Percentiles rank a stretch among this genome's conserved stretches.
phyloP scores from a whole-genome alignment of 2,888 invertebrate species.

The Melanophora roralis region DNA sequence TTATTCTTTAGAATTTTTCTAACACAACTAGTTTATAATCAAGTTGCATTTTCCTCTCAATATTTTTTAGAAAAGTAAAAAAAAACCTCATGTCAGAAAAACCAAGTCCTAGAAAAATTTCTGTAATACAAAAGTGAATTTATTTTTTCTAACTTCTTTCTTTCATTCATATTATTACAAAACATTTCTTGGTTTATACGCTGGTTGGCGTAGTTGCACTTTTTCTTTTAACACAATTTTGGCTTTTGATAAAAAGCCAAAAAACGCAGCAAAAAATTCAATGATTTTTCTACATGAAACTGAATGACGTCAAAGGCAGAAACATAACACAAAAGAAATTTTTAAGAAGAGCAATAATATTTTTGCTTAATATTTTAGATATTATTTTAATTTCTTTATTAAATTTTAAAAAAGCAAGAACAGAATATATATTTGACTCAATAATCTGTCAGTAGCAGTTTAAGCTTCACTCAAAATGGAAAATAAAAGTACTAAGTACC shows the following conservation, averaged over 20 bases:
- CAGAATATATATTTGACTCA: conserved; percentile 56
- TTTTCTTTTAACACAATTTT: not conserved
- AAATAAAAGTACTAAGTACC: not conserved
- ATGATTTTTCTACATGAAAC: conserved; percentile 40
- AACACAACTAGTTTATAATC: conserved; percentile 52
- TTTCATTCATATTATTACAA: not conserved
- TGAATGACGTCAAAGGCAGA: conserved; percentile 50
- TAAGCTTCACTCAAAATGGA: conserved; percentile 47
- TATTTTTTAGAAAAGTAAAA: not conserved
- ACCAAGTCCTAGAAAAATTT: no score
- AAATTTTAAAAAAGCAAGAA: conserved; percentile 39
- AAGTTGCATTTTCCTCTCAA: conserved; percentile 23
- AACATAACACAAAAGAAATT: conserved; percentile 17
- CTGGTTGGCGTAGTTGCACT: conserved; percentile 39
- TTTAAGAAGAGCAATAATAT: not conserved
- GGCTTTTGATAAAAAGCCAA: conserved; percentile 50
- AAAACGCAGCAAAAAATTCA: conserved; percentile 24
- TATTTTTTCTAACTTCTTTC: not conserved
- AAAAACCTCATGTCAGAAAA: no score
- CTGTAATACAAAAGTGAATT: no score
- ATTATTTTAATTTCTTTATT: not conserved
- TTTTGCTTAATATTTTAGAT: not conserved
- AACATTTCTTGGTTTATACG: not conserved
- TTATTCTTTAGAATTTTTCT: conserved; percentile 40
- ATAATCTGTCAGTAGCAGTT: conserved; percentile 61